phyloP scores from a whole-genome alignment of 2,888 invertebrate genomes.

The Spilosoma lubricipeda region DNA sequence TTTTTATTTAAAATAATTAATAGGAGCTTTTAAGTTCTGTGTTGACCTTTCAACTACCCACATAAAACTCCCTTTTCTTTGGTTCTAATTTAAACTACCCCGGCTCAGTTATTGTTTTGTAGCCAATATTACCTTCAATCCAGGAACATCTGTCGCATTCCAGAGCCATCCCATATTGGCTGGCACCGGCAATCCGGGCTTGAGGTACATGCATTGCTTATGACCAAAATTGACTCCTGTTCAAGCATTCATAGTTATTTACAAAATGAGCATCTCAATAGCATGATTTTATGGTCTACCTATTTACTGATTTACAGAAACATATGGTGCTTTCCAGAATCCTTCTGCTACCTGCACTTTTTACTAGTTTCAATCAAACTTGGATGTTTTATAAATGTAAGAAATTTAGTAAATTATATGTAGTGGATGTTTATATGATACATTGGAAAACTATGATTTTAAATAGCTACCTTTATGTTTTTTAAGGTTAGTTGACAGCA shows the following conservation, averaged over 20 bases:
- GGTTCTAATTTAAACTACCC: background rate
- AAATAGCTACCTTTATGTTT: background rate
- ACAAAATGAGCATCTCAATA: background rate
- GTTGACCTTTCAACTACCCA: no score
- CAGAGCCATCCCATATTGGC: conserved; percentile 90
- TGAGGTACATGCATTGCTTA: conserved; percentile 79
- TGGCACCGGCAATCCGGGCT: conserved; percentile 85
- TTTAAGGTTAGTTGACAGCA: background rate
- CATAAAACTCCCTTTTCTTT: no score
- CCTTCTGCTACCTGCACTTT: no score
- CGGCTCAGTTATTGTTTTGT: background rate
- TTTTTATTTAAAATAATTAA: no score
- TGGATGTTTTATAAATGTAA: no score
- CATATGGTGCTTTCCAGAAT: background rate
- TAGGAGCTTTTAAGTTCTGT: no score
- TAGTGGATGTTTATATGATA: no score
- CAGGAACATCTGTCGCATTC: conserved; percentile 77
- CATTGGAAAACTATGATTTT: background rate
- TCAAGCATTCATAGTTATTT: background rate
- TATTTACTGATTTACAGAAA: no score
- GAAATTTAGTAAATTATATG: no score
- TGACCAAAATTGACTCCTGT: conserved; percentile 84
- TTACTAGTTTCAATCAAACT: no score
- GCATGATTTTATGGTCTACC: no score
- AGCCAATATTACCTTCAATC: conserved; percentile 65